Conservation (phyloP, 2,888 invertebrate genomes). For the Esperia sulphurella region DNA sequence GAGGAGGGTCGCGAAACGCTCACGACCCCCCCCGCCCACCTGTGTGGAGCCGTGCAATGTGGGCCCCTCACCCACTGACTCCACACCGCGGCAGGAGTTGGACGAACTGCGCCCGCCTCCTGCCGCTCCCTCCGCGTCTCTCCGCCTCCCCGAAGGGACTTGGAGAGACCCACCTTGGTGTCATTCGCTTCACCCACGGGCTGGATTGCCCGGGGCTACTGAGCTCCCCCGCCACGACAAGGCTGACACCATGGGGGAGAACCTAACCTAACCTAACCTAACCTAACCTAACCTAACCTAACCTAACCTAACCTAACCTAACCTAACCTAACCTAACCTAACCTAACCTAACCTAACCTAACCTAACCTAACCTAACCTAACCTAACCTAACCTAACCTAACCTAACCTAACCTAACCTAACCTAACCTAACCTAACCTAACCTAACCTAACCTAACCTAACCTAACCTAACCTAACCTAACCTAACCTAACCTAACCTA, state of each 20-base stretch:
- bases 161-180: too few relatives aligned
- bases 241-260: constrained; percentile 10
- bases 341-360: constrained; percentile 10
- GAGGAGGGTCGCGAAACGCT: too few relatives aligned
- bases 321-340: constrained; percentile 13
- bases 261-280: constrained; percentile 14
- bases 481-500: constrained; percentile 16
- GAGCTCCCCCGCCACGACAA: constrained; percentile 5
- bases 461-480: constrained; percentile 15
- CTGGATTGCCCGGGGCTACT: too few relatives aligned
- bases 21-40: too few relatives aligned
- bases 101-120: too few relatives aligned
- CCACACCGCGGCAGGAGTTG: too few relatives aligned
- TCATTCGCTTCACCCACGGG: too few relatives aligned
- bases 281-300: constrained; percentile 13
- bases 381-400: constrained; percentile 15
- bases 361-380: constrained; percentile 17
- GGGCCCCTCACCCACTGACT: too few relatives aligned
- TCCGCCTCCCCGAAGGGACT: too few relatives aligned
- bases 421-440: constrained; percentile 16
- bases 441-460: constrained; percentile 16
- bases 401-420: constrained; percentile 14
- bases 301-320: constrained; percentile 17
- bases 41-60: too few relatives aligned
- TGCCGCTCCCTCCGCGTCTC: too few relatives aligned